Evolutionary conservation across 2,797 vertebrate species (phyloP), one percentile per base, ranked within the genome.

Genomic region (Ptychadena robeensis): DNA sequence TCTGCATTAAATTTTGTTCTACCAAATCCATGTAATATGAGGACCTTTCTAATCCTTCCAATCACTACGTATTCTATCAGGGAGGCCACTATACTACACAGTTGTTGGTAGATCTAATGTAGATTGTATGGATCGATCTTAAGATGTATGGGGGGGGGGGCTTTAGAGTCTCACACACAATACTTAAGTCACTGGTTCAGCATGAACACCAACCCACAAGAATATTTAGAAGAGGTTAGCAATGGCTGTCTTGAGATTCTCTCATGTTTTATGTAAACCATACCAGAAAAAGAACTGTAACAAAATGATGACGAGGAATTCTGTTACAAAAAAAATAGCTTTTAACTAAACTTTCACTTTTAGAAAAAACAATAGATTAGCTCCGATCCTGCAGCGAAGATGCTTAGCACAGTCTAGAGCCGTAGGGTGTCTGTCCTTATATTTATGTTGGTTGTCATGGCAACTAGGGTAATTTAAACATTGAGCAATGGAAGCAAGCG

Each of bases 381-480:
- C 28, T 61, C 35, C 25, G 48, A 61, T 79, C 40, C 32, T 38
- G 31, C 44, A 9, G 32, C 32, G 5, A 68, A n/a, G 27, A 57
- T 35, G 11, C 72, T 30, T 30, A 75, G 32, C 48, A 9, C 18
- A 82, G 71, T 30, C 25, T 44, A 25, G 22, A 48, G 37, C 37
- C 34, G 12, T 66, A 27, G 25, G 34, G 18, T 32, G 69, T 82
- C 66, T 63, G 31, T 70, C 22, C 48, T 44, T 71, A 61, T 71
- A 78, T 77, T 65, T 83, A 79, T 83, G 38, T 64, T 53, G n/a
- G 67, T 82, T 77, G 73, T n/a, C 75, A 67, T 79, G 73, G 61
- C 25, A 57, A 79, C 66, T 66, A 28, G 10, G 38, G 30, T 61
- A 12, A 66, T 78, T 78, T 65, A 72, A 72, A 34, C 35, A 66